phyloP scores from a whole-genome alignment of 2,888 invertebrate species.

The Agrilus mali region DNA sequence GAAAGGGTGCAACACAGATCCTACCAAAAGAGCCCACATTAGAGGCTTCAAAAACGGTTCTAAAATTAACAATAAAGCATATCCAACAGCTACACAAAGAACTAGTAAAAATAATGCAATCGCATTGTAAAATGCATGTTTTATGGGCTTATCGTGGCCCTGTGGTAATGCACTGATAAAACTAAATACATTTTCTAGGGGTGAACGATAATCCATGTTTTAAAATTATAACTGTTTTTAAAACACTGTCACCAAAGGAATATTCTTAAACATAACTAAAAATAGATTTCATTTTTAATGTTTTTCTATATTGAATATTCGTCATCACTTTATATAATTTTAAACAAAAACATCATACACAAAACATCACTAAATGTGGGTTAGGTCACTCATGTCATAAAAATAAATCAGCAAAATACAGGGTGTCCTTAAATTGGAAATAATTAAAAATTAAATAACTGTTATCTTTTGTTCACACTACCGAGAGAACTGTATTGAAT shows the following conservation, averaged over 20 bases:
- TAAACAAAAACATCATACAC: too few species aligned
- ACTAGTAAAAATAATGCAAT: slow-evolving; percentile 66
- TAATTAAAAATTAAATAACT: too few species aligned
- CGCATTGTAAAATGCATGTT: slow-evolving; percentile 84
- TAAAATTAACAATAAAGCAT: slow-evolving; percentile 71
- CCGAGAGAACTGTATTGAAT: too few species aligned
- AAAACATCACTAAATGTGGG: too few species aligned
- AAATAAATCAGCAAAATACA: too few species aligned
- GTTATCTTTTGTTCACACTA: too few species aligned
- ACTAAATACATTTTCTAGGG: slow-evolving; percentile 57
- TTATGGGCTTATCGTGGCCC: slow-evolving; percentile 78
- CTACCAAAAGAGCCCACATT: slow-evolving; percentile 91
- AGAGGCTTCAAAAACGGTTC: slow-evolving; percentile 89
- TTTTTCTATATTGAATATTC: too few species aligned
- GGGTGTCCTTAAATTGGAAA: too few species aligned
- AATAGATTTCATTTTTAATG: too few species aligned
- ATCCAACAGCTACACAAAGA: slow-evolving; percentile 54
- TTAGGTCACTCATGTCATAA: too few species aligned
- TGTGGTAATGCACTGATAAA: slow-evolving; percentile 56
- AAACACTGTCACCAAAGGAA: background rate
- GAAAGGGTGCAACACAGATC: slow-evolving; percentile 94
- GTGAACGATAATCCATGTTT: slow-evolving; percentile 35
- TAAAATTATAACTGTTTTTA: background rate
- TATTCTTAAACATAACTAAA: too few species aligned
- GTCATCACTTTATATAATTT: too few species aligned